phyloP scores from a whole-genome alignment of 2,113 vertebrate genomes.

The Lophotis ruficrista region DNA sequence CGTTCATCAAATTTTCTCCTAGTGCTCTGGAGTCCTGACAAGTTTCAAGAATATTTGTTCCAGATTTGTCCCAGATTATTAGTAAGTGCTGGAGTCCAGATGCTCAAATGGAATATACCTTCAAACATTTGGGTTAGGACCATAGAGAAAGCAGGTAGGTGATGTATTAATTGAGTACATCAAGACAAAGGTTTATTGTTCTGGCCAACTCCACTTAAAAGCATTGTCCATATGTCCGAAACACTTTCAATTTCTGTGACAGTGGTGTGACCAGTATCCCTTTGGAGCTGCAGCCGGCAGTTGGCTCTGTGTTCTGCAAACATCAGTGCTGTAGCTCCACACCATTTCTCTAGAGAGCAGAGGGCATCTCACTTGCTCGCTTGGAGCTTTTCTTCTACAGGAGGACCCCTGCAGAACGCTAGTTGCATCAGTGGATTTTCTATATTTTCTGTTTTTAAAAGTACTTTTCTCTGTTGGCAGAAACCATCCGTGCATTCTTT shows the following conservation, averaged over 20 bases:
- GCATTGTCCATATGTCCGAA: neutral
- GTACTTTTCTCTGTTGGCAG: neutral
- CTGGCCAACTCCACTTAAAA: neutral
- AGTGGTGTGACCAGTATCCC: neutral
- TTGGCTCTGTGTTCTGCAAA: rapidly evolving
- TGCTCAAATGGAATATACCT: neutral
- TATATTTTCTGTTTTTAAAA: neutral
- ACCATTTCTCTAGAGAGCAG: neutral
- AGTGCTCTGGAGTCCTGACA: neutral
- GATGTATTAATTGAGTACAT: neutral
- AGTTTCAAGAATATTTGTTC: neutral
- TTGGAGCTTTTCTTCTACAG: neutral
- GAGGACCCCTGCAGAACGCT: neutral
- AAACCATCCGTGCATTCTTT: neutral
- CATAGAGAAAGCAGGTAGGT: neutral
- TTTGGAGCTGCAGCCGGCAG: neutral
- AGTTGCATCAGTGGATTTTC: neutral
- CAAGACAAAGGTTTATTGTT: neutral
- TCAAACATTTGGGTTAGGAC: neutral
- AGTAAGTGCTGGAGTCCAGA: neutral
- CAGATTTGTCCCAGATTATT: neutral
- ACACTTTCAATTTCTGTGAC: neutral
- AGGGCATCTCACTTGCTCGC: rapidly evolving
- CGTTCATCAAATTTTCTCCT: neutral
- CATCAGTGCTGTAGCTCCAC: rapidly evolving